Conservation (phyloP, 2,797 vertebrate species). For the Pelodytes ibericus region DNA sequence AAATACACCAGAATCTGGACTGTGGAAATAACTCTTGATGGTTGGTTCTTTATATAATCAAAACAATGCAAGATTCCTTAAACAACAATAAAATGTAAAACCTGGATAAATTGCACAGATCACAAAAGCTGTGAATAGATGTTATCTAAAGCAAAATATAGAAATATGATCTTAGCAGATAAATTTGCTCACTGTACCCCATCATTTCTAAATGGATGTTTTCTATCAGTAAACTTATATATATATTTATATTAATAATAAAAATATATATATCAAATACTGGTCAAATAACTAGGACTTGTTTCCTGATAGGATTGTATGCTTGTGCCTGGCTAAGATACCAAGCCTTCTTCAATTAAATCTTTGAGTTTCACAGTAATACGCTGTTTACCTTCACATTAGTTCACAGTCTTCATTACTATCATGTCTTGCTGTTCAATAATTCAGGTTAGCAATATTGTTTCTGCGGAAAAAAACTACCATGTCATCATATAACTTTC, state of each 20-base stretch:
- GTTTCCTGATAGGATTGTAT: slow-evolving; percentile 15
- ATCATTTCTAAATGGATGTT: slow-evolving; percentile 31
- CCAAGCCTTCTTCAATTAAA: slow-evolving; percentile 9
- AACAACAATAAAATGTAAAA: too few species aligned
- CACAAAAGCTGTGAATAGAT: too few species aligned
- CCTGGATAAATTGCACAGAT: too few species aligned
- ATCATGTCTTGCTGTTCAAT: slow-evolving; percentile 53
- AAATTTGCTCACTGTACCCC: slow-evolving; percentile 9
- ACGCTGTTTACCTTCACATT: slow-evolving; percentile 44
- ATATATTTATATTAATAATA: neutral
- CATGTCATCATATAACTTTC: slow-evolving; percentile 53
- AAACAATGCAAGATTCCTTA: too few species aligned
- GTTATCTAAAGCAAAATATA: too few species aligned
- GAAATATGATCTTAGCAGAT: too few species aligned
- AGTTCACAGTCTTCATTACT: slow-evolving; percentile 52
- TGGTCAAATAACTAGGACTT: slow-evolving; percentile 24
- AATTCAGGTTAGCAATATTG: slow-evolving; percentile 58
- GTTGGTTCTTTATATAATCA: too few species aligned
- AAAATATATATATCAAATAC: slow-evolving; percentile 20
- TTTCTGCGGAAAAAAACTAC: slow-evolving; percentile 54
- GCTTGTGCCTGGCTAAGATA: slow-evolving; percentile 11
- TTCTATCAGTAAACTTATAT: neutral
- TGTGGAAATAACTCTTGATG: too few species aligned
- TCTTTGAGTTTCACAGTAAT: slow-evolving; percentile 19
- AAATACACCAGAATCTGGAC: too few species aligned